phyloP scores from a whole-genome alignment of 2,797 vertebrate species.

The Liparis tanakae region DNA sequence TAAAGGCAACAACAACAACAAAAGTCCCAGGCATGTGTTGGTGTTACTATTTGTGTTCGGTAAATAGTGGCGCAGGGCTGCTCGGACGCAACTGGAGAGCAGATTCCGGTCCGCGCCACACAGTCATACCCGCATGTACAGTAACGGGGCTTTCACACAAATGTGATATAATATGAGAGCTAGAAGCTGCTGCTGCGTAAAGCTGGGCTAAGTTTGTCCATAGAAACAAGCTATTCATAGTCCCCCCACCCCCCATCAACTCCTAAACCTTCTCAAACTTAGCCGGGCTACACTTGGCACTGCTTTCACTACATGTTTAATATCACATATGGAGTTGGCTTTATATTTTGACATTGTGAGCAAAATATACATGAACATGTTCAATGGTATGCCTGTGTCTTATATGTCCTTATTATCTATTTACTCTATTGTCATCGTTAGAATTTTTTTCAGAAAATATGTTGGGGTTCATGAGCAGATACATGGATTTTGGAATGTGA shows the following conservation, averaged over 20 bases:
- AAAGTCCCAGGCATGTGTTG: constrained; percentile 17
- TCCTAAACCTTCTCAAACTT: constrained; percentile 59
- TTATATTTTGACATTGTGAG: background rate
- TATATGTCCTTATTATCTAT: background rate
- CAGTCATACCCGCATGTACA: constrained; percentile 25
- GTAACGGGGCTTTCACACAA: constrained; percentile 63
- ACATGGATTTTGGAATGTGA: background rate
- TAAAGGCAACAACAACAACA: constrained; percentile 19
- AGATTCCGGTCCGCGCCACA: constrained; percentile 26
- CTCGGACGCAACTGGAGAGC: constrained; percentile 37
- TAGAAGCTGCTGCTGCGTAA: constrained; percentile 57
- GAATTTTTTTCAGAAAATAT: background rate
- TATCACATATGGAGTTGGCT: background rate
- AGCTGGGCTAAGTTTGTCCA: constrained; percentile 81
- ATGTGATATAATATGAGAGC: constrained; percentile 55
- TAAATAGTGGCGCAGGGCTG: constrained; percentile 30
- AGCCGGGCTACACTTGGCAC: constrained; percentile 20
- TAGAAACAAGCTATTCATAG: constrained; percentile 88
- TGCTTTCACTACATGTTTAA: background rate
- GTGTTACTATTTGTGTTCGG: constrained; percentile 34
- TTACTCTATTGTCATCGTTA: background rate
- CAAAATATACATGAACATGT: background rate
- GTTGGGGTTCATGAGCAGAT: background rate
- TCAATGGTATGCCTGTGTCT: background rate
- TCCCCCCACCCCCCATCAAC: constrained; percentile 48